Base-by-base conservation (phyloP, 2,113 vertebrate species). In the Greenwoodochromis staneri region DNA sequence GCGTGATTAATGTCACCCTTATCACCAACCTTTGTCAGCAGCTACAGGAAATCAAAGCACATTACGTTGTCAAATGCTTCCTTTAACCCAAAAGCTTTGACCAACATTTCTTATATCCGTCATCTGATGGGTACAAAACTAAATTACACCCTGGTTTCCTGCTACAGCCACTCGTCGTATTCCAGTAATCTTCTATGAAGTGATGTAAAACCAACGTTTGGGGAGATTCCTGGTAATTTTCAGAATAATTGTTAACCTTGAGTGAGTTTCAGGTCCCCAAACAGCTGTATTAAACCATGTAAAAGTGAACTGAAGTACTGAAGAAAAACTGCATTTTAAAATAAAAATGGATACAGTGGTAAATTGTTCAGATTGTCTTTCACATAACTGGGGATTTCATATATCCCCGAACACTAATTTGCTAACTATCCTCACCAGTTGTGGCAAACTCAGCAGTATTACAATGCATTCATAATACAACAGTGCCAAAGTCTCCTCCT, bases 91-190 rank as follows among this genome's bases (percentile, higher is more conserved):
- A 85, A 78, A 21, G 24, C 34, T 61, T 85, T 69, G 34, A 89
- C 82, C 83, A 87, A 59, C 8, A 16, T 84, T 85, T 82, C 73
- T 91, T 86, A 66, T n/a, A 66, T 66, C 34, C 34, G 38, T 66
- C 61, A 92, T 92, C 63, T 91, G 85, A 93, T 82, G 87, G 71
- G 59, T 85, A 34, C 89, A 92, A 89, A 80, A 84, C 21, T 63
- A 81, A 91, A 91, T 90, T 73, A 59, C 84, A 84, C 8, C 38
- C 80, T 42, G 53, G 85, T 86, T 89, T 92, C 86, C 87, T 85
- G 83, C 86, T 63, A 83, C 87, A 66, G 85, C 40, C 5, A 76
- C 61, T 71, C 6, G 7, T 71, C 57, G 47, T 63, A 71, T 73
- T 55, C 78, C 24, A 42, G 42, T 87, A 87, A 90, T 93, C 91